Evolutionary conservation across 2,888 invertebrate genomes (phyloP).

Genomic region (Lagria hirta): DNA sequence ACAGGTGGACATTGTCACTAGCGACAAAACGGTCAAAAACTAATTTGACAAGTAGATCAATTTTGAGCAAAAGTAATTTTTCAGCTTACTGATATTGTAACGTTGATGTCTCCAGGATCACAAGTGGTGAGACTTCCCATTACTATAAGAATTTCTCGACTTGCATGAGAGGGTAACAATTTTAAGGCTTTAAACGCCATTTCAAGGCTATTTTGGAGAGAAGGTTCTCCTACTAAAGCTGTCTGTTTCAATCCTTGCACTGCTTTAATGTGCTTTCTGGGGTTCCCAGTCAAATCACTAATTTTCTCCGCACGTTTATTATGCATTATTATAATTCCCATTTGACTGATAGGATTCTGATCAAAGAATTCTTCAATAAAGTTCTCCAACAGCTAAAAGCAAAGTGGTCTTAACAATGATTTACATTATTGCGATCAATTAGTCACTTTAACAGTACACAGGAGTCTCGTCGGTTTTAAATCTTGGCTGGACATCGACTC

Average conservation of each 20-base stretch:
- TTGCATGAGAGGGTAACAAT: slow-evolving; percentile 91
- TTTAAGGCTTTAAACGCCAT: slow-evolving; percentile 81
- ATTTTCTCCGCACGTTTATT: slow-evolving; percentile 94
- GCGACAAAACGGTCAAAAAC: no score
- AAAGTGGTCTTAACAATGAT: no score
- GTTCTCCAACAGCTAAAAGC: slow-evolving; percentile 76
- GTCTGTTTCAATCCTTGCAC: slow-evolving; percentile 66
- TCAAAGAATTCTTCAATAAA: slow-evolving; percentile 98
- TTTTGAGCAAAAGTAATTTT: background rate
- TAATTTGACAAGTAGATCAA: no score
- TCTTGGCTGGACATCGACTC: slow-evolving; percentile 94
- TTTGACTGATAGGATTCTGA: slow-evolving; percentile 97
- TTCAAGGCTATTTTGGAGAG: slow-evolving; percentile 93
- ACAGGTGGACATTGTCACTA: no score
- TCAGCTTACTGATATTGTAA: slow-evolving; percentile 70
- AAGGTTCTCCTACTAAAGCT: slow-evolving; percentile 86
- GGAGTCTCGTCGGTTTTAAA: slow-evolving; percentile 87
- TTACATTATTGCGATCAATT: slow-evolving; percentile 3
- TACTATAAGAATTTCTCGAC: slow-evolving; percentile 88
- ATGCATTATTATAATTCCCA: slow-evolving; percentile 87
- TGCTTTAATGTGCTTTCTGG: slow-evolving; percentile 76
- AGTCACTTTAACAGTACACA: slow-evolving; percentile 81
- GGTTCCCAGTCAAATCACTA: slow-evolving; percentile 86
- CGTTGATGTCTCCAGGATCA: slow-evolving; percentile 90
- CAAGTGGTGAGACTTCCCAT: slow-evolving; percentile 95